Evolutionary conservation across 1,140 invertebrate genomes (phyloP), one percentile per base, ranked within the genome.

Genomic region (Saccostrea echinata): DNA sequence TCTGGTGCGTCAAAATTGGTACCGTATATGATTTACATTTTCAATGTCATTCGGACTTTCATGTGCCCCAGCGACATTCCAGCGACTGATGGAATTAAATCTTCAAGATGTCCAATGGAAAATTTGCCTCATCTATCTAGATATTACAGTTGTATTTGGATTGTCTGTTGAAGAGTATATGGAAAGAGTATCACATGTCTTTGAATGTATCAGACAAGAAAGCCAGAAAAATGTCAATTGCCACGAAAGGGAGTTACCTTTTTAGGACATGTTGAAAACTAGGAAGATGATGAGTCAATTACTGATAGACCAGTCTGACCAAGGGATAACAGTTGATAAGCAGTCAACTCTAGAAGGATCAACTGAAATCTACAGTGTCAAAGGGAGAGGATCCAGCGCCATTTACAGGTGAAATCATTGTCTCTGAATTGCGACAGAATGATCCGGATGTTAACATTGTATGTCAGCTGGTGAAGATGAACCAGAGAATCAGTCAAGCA

Each of bases 141-240:
- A 91, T 86, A 91, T 92, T 68, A 84, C 88, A 24, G 91, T 91
- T 21, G 86, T 90, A 0, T 86, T 84, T 85, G 86, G 84, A 43
- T 82, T 64, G 33, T 80, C 71, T 3, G 80, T 89, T 82, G 83
- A 88, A 1, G 84, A 88, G 51, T 76, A 81, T 16, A 76, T 89
- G 8, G 4, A 12, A 27, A 27, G 86, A 52, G 52, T 90, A 13
- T 76, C 86, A 71, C 9, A 89, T 51, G 88, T 91, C 18, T 84
- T n/a, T n/a, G n/a, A n/a, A n/a, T n/a, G n/a, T n/a, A n/a, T n/a
- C n/a, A n/a, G n/a, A n/a, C n/a, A n/a, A 87, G 3, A n/a, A 55
- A 55, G 18, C 53, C 53, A 9, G 18, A 55, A 55, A 55, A 55
- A 18, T 55, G 53, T 21, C 33, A 76, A 12, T 52, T 86, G 27